Base-by-base conservation (phyloP, 53 echinoderm and acorn worm genomes). In the Astropecten irregularis region DNA sequence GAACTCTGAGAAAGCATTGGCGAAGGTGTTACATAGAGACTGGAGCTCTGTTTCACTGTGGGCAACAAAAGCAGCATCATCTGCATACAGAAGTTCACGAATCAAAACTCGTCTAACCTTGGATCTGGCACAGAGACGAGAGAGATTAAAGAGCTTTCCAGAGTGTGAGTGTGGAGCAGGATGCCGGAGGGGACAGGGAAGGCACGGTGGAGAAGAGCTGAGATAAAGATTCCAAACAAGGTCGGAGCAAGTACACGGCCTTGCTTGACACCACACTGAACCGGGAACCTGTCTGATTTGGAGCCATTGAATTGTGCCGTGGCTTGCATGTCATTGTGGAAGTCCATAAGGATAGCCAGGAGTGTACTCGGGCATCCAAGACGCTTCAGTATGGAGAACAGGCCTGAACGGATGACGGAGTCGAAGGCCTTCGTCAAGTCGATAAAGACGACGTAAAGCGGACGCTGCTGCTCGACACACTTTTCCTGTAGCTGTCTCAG, bases 391-490 rank as follows among this genome's bases (percentile, higher is more conserved):
- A n/a, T n/a, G n/a, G n/a, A n/a, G n/a, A n/a, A n/a, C n/a, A n/a
- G n/a, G n/a, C 27, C 48, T 49, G 63, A 79, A 4, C 46, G 29
- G 16, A 28, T 53, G 22, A 77, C 59, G 39, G 53, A 48, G 55
- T 83, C 69, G 22, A 83, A 82, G 9, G 82, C 82, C 42, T 82
- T 82, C 7, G 49, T 82, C n/a, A n/a, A n/a, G n/a, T n/a, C n/a
- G n/a, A n/a, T n/a, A n/a, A n/a, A n/a, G n/a, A n/a, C n/a, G n/a
- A n/a, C n/a, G n/a, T n/a, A n/a, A n/a, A n/a, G n/a, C n/a, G n/a
- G n/a, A n/a, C n/a, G n/a, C n/a, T n/a, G n/a, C n/a, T n/a, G n/a
- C n/a, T n/a, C n/a, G n/a, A n/a, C n/a, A n/a, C n/a, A n/a, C n/a
- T n/a, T n/a, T n/a, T n/a, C n/a, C n/a, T n/a, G n/a, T n/a, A n/a